These are phyloP conservation scores for Palythoa grandis DNA, from an alignment of 92 coral and sea anemone genomes.

Conservation along the genomic window DNA sequence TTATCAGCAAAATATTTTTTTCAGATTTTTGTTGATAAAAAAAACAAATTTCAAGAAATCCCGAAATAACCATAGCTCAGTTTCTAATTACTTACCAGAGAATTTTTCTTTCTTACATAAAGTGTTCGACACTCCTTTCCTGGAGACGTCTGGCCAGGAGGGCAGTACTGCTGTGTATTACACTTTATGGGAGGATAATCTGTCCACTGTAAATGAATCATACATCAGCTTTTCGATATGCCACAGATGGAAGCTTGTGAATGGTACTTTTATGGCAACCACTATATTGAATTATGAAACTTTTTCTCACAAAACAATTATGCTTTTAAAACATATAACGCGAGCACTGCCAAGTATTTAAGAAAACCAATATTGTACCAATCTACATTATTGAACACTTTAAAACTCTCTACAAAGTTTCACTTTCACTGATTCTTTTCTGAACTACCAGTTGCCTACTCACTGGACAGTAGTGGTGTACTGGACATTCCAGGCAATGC, in stretches of 20 bases:
- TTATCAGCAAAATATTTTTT: no score
- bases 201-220: constrained; percentile 20
- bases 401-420: neutral
- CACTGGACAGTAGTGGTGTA: constrained; percentile 24
- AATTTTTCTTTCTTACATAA: constrained; percentile 18
- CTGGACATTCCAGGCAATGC: constrained; percentile 15
- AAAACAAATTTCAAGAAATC: neutral
- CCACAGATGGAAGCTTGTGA: no score
- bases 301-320: no score
- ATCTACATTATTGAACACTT: neutral
- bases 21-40: no score
- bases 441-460: neutral
- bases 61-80: neutral
- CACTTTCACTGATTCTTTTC: no score
- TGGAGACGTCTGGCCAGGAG: constrained; percentile 13
- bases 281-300: no score
- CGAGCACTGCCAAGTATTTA: neutral
- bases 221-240: no score
- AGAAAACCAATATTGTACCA: neutral
- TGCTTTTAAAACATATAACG: no score
- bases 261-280: no score
- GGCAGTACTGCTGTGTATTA: constrained; percentile 25
- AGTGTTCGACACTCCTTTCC: constrained; percentile 33
- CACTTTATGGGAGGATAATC: constrained; percentile 27
- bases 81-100: constrained; percentile 10